These are phyloP conservation scores for Piprites chloris DNA, from an alignment of 2,113 vertebrate genomes.

Conservation along the genomic window DNA sequence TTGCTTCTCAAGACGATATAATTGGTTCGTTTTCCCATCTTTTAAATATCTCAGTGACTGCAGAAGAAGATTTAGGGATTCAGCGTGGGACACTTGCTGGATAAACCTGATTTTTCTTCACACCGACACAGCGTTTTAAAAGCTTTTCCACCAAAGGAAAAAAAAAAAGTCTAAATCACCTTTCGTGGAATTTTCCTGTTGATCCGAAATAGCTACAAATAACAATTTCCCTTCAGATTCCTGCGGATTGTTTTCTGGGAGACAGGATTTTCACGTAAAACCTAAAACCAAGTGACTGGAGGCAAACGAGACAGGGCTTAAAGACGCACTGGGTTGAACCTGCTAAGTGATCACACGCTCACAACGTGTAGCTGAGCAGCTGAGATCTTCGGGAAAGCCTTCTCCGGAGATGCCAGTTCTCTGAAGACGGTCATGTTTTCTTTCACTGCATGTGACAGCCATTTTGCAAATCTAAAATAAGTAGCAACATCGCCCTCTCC, in stretches of 20 bases:
- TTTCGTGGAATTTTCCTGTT: not conserved
- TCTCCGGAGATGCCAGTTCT: not conserved
- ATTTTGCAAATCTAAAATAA: conserved; percentile 59
- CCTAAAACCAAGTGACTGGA: not conserved
- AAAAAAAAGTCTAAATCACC: not conserved
- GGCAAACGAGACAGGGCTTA: not conserved
- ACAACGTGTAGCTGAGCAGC: not conserved
- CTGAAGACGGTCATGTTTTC: not conserved
- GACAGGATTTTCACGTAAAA: not conserved
- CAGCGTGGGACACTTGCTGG: not conserved
- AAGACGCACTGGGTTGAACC: not conserved
- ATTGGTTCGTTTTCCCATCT: not conserved
- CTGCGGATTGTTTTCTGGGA: not conserved
- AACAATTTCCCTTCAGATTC: not conserved
- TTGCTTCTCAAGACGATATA: not conserved
- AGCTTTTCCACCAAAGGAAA: not conserved
- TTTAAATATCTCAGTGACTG: not conserved
- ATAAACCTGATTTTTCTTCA: not conserved
- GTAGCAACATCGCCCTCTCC: not conserved
- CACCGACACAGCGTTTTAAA: not conserved
- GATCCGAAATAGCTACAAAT: not conserved
- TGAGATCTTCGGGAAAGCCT: not conserved
- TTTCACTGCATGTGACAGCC: conserved; percentile 41
- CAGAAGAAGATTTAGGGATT: not conserved
- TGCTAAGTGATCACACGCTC: fast-evolving